Evolutionary conservation across 2,888 invertebrate species (phyloP).

Genomic region (Acholoe squamosa): DNA sequence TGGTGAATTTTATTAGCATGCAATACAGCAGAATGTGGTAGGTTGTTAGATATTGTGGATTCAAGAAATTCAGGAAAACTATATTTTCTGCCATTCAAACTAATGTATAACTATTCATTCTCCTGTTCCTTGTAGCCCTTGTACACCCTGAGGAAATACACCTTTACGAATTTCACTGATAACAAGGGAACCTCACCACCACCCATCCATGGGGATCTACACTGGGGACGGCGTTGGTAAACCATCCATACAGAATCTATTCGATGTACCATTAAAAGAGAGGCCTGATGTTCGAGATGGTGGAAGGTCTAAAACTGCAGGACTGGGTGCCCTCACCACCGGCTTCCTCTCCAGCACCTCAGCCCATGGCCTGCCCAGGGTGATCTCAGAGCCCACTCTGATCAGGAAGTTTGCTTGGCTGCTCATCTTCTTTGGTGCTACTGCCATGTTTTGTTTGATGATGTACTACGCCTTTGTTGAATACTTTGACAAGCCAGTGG

Average conservation of each 20-base stretch:
- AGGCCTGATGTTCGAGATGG: not conserved
- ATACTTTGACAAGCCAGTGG: not conserved
- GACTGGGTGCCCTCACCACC: constrained; percentile 28
- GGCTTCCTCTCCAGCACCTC: constrained; percentile 64
- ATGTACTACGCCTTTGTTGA: not conserved
- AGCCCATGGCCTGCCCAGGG: constrained; percentile 64
- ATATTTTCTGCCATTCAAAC: too few species aligned
- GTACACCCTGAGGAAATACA: too few species aligned
- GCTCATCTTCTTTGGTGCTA: not conserved
- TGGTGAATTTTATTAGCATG: too few species aligned
- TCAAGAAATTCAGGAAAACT: too few species aligned
- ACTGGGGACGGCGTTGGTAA: not conserved
- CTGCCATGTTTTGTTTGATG: not conserved
- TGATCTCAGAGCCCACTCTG: not conserved
- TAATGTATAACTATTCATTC: too few species aligned
- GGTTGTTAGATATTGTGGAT: too few species aligned
- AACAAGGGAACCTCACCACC: not conserved
- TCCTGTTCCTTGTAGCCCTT: too few species aligned
- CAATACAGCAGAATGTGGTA: too few species aligned
- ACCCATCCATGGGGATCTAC: not conserved
- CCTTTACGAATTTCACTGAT: too few species aligned
- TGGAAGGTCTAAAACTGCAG: not conserved
- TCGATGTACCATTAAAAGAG: not conserved
- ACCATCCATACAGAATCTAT: not conserved
- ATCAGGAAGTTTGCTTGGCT: constrained; percentile 1